A percentile compares a stretch with the other conserved stretches of the same genome.
These are phyloP conservation scores for Laticauda colubrina DNA, from an alignment of 2,113 vertebrate genomes.

Conservation along the genomic window DNA sequence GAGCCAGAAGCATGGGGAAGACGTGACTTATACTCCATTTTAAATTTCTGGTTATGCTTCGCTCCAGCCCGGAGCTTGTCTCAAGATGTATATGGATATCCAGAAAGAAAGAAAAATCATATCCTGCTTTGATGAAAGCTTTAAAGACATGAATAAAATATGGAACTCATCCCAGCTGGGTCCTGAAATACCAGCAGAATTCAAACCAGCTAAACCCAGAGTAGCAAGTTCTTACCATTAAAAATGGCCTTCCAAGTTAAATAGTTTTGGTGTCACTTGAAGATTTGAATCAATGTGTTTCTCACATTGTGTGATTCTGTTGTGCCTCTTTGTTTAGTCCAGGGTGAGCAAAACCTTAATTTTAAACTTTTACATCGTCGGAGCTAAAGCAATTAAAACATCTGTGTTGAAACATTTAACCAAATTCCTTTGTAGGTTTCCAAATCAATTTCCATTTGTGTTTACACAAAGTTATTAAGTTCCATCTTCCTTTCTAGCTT, in stretches of 20 bases:
- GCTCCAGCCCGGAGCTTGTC: conserved; percentile 10
- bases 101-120: conserved; percentile 20
- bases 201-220: conserved; percentile 7
- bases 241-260: background rate
- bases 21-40: conserved; percentile 3
- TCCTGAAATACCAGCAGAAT: conserved; percentile 1
- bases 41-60: conserved; percentile 17
- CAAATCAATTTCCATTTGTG: conserved; percentile 36
- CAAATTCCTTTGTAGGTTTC: conserved; percentile 25
- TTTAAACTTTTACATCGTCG: conserved; percentile 15
- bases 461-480: conserved; percentile 16
- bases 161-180: background rate
- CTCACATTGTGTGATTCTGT: background rate
- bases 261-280: background rate
- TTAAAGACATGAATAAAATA: conserved; percentile 20
- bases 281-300: background rate
- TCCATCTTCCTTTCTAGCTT: background rate
- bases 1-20: background rate
- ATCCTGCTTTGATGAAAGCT: background rate
- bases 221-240: background rate
- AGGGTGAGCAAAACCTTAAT: background rate
- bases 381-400: conserved; percentile 17
- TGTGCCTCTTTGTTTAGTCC: background rate
- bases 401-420: conserved; percentile 8
- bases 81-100: background rate